A percentile compares a stretch with the other conserved stretches of the same genome.
These are phyloP conservation scores for Decapterus maruadsi DNA, from an alignment of 2,797 vertebrate genomes.

Conservation along the genomic window DNA sequence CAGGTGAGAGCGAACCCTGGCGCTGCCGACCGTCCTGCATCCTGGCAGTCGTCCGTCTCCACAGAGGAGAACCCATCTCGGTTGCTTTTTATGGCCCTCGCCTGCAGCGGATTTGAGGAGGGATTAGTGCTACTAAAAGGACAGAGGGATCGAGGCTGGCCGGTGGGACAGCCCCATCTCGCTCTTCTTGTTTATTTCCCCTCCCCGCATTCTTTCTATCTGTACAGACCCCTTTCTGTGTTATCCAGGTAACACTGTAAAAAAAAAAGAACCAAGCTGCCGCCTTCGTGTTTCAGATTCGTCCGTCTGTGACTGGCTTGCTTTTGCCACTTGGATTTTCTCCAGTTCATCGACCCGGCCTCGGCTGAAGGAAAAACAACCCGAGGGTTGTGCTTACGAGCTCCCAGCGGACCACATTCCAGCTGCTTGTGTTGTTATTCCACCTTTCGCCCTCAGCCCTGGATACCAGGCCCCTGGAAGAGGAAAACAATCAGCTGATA, in stretches of 20 bases:
- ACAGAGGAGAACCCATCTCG: slow-evolving; percentile 37
- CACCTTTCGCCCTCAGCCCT: slow-evolving; percentile 62
- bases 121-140: slow-evolving; percentile 81
- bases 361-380: slow-evolving; percentile 55
- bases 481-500: slow-evolving; percentile 31
- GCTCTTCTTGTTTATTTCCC: slow-evolving; percentile 29
- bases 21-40: slow-evolving; percentile 22
- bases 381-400: slow-evolving; percentile 27
- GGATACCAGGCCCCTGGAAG: slow-evolving; percentile 72
- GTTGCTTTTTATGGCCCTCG: slow-evolving; percentile 66
- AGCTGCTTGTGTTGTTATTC: slow-evolving; percentile 57
- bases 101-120: slow-evolving; percentile 69
- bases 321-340: slow-evolving; percentile 44
- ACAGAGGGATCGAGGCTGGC: slow-evolving; percentile 49
- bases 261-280: slow-evolving; percentile 30
- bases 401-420: slow-evolving; percentile 67
- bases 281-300: slow-evolving; percentile 26
- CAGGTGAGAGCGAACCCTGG: slow-evolving; percentile 34
- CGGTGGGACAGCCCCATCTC: slow-evolving; percentile 39
- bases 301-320: slow-evolving; percentile 37
- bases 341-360: slow-evolving; percentile 53
- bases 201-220: slow-evolving; percentile 26
- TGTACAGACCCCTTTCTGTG: slow-evolving; percentile 7
- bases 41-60: slow-evolving; percentile 38
- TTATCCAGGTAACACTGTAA: slow-evolving; percentile 42